These are phyloP conservation scores for Corticium candelabrum DNA, from an alignment of 37 sponge, comb jelly and placozoan species.

Conservation along the genomic window DNA sequence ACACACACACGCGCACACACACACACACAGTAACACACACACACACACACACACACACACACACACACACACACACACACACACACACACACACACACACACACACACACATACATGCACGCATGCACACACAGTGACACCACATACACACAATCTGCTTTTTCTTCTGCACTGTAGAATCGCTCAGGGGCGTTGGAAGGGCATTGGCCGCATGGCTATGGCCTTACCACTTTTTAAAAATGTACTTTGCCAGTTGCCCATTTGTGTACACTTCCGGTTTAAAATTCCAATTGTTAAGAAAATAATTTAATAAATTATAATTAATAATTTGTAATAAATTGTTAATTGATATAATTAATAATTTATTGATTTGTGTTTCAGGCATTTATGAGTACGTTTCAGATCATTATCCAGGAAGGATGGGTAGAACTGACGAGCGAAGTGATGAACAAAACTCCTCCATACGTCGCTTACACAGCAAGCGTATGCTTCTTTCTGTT, in stretches of 20 bases:
- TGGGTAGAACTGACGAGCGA: conserved; percentile 2
- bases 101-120: conserved; percentile 18
- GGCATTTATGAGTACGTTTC: background rate
- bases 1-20: background rate
- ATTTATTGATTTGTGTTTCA: no score
- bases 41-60: conserved; percentile 20
- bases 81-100: conserved; percentile 24
- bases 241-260: no score
- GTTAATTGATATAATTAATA: no score
- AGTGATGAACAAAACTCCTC: background rate
- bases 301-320: no score
- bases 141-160: conserved; percentile 11
- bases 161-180: no score
- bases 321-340: no score
- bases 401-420: background rate
- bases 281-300: no score
- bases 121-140: conserved; percentile 9
- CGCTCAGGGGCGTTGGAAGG: no score
- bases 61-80: conserved; percentile 24
- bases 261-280: no score
- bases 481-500: background rate
- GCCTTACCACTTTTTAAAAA: no score
- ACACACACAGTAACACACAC: no score
- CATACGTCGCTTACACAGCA: background rate
- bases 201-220: no score